These are phyloP conservation scores for Cyanistes caeruleus DNA, from an alignment of 2,113 vertebrate species.

Conservation along the genomic window DNA sequence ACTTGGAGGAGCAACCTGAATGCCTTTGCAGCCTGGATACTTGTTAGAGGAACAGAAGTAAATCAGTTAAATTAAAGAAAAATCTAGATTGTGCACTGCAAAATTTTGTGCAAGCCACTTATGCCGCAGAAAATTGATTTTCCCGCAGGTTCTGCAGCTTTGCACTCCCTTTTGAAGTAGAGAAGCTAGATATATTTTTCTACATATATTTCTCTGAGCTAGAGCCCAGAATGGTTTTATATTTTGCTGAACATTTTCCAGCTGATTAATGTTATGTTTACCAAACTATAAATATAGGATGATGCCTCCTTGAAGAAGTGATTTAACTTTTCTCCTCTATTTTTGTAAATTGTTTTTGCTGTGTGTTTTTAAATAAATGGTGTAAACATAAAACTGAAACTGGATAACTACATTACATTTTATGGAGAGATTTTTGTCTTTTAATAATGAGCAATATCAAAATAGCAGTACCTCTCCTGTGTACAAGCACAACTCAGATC, in stretches of 20 bases:
- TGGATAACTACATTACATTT: background rate
- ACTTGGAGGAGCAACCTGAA: background rate
- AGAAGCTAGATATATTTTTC: constrained; percentile 45
- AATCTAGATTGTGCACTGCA: background rate
- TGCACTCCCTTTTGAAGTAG: constrained; percentile 61
- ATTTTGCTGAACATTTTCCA: constrained; percentile 53
- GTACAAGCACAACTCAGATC: background rate
- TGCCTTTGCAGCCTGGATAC: background rate
- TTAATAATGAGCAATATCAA: background rate
- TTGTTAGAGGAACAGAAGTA: background rate
- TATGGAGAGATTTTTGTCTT: background rate
- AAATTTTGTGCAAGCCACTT: constrained; percentile 32
- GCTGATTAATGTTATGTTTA: constrained; percentile 64
- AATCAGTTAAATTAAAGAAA: constrained; percentile 14
- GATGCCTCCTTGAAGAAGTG: constrained; percentile 32
- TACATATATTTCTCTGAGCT: constrained; percentile 52
- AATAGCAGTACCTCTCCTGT: background rate
- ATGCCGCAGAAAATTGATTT: constrained; percentile 65
- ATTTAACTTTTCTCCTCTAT: constrained; percentile 12
- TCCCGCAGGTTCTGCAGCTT: constrained; percentile 53
- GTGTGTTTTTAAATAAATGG: background rate
- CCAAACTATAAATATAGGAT: constrained; percentile 34
- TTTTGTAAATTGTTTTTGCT: constrained; percentile 21
- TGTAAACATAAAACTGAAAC: background rate
- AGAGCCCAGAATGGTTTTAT: constrained; percentile 4